A percentile compares a stretch with the other conserved stretches of the same genome.
These are phyloP conservation scores for Amblyteles armatorius DNA, from an alignment of 2,888 invertebrate genomes.

Conservation along the genomic window DNA sequence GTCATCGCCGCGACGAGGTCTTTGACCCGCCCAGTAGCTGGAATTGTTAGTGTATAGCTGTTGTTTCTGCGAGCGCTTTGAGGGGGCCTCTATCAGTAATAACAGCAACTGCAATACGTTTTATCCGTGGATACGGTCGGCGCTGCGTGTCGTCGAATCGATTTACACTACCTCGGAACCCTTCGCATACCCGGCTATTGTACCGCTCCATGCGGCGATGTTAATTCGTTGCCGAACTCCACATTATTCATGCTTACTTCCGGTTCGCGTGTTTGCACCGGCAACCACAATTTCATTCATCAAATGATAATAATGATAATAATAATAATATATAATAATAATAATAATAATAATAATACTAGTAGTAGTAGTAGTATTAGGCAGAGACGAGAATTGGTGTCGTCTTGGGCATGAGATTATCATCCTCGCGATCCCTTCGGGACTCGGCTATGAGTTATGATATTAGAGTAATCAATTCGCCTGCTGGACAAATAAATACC, in stretches of 20 bases:
- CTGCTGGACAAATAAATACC: constrained; percentile 9
- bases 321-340: not conserved
- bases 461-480: not conserved
- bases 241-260: not conserved
- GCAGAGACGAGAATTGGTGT: not conserved
- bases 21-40: constrained; percentile 34
- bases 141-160: constrained; percentile 13
- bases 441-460: not conserved
- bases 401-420: not conserved
- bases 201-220: not conserved
- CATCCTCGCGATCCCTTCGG: not conserved
- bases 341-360: no score
- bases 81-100: constrained; percentile 14
- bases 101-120: constrained; percentile 12
- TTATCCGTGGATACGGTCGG: constrained; percentile 15
- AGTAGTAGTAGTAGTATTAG: not conserved
- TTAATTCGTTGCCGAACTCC: constrained; percentile 5
- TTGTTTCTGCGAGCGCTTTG: constrained; percentile 15
- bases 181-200: not conserved
- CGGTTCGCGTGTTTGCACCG: not conserved
- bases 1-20: constrained; percentile 36
- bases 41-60: constrained; percentile 26
- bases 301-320: not conserved
- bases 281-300: not conserved
- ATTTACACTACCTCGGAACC: not conserved